Evolutionary conservation across 2,797 vertebrate genomes (phyloP).

Genomic region (Margarornis squamiger): DNA sequence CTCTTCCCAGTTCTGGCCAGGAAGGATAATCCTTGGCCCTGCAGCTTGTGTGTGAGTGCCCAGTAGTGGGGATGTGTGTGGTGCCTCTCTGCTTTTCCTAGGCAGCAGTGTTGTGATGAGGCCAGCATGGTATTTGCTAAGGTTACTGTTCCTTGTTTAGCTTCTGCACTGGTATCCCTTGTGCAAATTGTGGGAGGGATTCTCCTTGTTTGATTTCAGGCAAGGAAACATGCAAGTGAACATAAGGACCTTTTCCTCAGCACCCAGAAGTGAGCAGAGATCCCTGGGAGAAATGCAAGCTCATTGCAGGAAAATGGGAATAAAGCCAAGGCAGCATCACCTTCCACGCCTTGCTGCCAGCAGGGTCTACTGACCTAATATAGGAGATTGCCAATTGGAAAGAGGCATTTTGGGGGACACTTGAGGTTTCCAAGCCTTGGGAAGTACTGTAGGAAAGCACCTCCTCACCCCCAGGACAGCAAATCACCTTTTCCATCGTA

Average conservation of each 20-base stretch:
- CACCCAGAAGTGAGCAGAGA: background rate
- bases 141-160: background rate
- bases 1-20: background rate
- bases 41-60: too few species aligned
- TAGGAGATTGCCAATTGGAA: fast-evolving
- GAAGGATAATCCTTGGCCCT: background rate
- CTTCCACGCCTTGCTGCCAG: background rate
- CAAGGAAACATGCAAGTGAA: background rate
- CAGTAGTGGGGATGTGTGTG: background rate
- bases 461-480: background rate
- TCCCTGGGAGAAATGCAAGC: background rate
- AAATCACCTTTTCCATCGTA: background rate
- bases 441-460: background rate
- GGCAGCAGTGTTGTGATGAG: background rate
- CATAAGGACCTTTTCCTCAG: background rate
- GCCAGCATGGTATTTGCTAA: background rate
- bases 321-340: background rate
- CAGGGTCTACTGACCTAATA: background rate
- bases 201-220: background rate
- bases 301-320: background rate
- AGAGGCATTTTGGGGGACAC: background rate
- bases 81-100: background rate
- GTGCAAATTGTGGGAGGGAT: background rate
- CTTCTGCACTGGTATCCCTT: background rate
- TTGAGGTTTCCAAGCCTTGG: background rate